A percentile compares a stretch with the other conserved stretches of the same genome.
Conservation (phyloP, 2,113 vertebrate species). For the Istiophorus platypterus region DNA sequence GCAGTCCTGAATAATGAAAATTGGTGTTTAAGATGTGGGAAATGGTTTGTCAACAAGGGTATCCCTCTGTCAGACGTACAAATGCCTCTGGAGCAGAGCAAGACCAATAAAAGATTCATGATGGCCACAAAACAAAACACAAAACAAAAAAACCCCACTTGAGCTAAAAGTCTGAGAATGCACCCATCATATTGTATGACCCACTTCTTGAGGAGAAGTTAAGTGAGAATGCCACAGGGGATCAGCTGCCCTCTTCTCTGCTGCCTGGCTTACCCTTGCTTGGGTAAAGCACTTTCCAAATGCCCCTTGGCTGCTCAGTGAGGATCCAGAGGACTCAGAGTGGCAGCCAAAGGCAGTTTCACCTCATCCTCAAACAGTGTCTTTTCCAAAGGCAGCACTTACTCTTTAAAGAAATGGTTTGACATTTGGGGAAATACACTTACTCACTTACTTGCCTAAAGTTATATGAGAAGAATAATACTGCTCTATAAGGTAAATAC, state of each 20-base stretch:
- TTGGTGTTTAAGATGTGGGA: slow-evolving; percentile 53
- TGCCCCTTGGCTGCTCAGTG: slow-evolving; percentile 28
- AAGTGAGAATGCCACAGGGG: slow-evolving; percentile 54
- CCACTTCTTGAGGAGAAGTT: slow-evolving; percentile 60
- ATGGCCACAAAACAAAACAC: slow-evolving; percentile 57
- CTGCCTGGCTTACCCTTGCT: slow-evolving; percentile 33
- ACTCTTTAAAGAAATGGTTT: not conserved
- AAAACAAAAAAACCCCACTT: no score
- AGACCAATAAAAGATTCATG: slow-evolving; percentile 70
- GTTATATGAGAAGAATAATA: slow-evolving; percentile 6
- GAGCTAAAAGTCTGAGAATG: slow-evolving; percentile 56
- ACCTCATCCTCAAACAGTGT: slow-evolving; percentile 14
- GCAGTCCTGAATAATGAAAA: slow-evolving; percentile 64
- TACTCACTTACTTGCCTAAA: no score
- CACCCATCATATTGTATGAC: slow-evolving; percentile 62
- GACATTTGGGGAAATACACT: not conserved
- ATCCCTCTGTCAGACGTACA: slow-evolving; percentile 65
- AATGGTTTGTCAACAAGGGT: slow-evolving; percentile 74
- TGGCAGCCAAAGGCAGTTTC: slow-evolving; percentile 10
- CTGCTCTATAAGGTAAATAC: not conserved
- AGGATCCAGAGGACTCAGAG: slow-evolving; percentile 32
- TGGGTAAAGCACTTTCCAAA: slow-evolving; percentile 50
- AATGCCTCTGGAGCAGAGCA: slow-evolving; percentile 51
- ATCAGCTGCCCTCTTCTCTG: slow-evolving; percentile 49
- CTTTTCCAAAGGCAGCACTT: slow-evolving; percentile 22